Percentiles rank a stretch among this genome's conserved stretches.
phyloP scores from a whole-genome alignment of 2,888 invertebrate genomes.

The Allygus modestus region DNA sequence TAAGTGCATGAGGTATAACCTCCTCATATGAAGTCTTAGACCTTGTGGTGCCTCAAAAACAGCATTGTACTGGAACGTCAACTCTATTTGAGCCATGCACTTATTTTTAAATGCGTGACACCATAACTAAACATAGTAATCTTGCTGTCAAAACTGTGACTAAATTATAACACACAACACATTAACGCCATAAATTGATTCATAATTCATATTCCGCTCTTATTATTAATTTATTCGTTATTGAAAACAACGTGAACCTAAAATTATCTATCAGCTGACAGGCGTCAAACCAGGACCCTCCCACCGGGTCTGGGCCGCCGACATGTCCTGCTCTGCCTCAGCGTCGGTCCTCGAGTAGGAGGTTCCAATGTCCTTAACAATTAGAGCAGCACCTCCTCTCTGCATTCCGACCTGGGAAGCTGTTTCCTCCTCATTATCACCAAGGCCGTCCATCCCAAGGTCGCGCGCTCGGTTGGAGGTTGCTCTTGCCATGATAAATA shows the following conservation, averaged over 20 bases:
- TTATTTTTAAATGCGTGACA: no score
- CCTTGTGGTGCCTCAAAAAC: no score
- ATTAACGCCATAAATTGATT: background rate
- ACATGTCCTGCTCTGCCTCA: background rate
- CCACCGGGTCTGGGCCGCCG: background rate
- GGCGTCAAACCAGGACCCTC: slow-evolving; percentile 4
- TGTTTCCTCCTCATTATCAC: slow-evolving; percentile 35
- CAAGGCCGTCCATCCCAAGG: slow-evolving; percentile 24
- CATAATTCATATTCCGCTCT: background rate
- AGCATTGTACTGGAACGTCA: no score
- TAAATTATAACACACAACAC: slow-evolving; percentile 13
- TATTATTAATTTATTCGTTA: slow-evolving; percentile 33
- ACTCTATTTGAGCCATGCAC: no score
- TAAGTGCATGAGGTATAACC: no score
- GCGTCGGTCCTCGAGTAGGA: background rate
- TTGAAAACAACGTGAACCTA: slow-evolving; percentile 13
- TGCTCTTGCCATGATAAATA: background rate
- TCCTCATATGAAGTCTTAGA: no score
- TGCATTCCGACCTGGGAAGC: background rate
- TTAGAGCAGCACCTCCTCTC: slow-evolving; percentile 32
- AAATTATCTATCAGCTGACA: background rate
- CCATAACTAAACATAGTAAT: background rate
- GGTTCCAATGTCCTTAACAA: slow-evolving; percentile 1
- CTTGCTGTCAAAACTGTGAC: background rate
- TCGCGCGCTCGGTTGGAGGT: background rate